Evolutionary conservation across 2,113 vertebrate genomes (phyloP).

Genomic region (Mellivora capensis): DNA sequence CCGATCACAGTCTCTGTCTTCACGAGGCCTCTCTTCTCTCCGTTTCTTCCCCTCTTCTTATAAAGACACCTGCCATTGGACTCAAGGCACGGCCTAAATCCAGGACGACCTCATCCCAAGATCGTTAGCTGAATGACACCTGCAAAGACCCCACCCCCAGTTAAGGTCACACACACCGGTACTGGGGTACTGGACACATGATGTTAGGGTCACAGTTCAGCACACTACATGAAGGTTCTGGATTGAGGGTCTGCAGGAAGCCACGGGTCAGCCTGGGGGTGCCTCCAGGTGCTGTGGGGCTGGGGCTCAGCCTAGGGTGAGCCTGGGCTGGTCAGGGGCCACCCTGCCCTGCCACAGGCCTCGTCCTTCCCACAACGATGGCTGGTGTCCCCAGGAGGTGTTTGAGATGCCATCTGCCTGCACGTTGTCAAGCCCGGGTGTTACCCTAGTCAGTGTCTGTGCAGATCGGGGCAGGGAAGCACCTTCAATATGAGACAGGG

Average conservation of each 20-base stretch:
- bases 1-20: neutral
- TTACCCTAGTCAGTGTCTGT: rapidly evolving
- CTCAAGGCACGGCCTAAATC: neutral
- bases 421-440: rapidly evolving
- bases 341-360: neutral
- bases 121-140: neutral
- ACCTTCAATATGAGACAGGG: rapidly evolving
- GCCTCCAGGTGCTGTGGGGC: neutral
- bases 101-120: neutral
- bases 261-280: neutral
- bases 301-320: neutral
- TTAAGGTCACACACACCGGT: rapidly evolving
- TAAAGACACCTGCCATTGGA: neutral
- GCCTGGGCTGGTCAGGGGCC: neutral
- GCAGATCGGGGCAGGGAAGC: neutral
- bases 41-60: neutral
- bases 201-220: rapidly evolving
- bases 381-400: neutral
- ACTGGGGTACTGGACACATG: rapidly evolving
- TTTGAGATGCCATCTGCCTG: rapidly evolving
- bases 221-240: neutral
- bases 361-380: rapidly evolving
- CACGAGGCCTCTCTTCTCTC: neutral
- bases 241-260: neutral
- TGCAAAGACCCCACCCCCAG: neutral